Evolutionary conservation across 1,140 invertebrate species (phyloP).

Genomic region (Adoxophyes honmai): DNA sequence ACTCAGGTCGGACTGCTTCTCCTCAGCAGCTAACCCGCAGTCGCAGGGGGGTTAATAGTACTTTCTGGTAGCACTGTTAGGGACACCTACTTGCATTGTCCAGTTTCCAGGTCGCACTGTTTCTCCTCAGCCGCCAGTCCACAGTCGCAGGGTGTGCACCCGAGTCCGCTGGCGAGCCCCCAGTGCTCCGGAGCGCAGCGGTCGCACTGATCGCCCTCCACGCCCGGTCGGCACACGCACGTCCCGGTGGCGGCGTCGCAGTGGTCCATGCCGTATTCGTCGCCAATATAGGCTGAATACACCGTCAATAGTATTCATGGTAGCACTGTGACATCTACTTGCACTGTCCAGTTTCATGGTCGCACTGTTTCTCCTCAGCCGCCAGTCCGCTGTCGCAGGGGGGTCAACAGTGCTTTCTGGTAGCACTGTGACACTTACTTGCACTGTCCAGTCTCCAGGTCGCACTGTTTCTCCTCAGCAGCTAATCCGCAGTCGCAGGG

Average conservation of each 20-base stretch:
- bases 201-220: conserved; percentile 79
- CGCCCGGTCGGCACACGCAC: conserved; percentile 73
- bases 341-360: conserved; percentile 90
- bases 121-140: conserved; percentile 85
- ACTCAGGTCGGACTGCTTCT: conserved; percentile 90
- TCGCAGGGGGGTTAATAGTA: conserved; percentile 90
- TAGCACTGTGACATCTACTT: conserved; percentile 31
- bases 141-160: conserved; percentile 90
- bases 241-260: conserved; percentile 87
- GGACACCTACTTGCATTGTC: conserved; percentile 83
- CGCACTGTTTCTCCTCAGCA: conserved; percentile 89
- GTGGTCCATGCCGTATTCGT: conserved; percentile 83
- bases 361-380: conserved; percentile 89
- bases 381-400: conserved; percentile 90
- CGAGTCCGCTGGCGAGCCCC: conserved; percentile 80
- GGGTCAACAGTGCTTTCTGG: conserved; percentile 88
- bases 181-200: conserved; percentile 23
- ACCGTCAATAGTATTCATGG: too few relatives aligned
- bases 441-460: conserved; percentile 83
- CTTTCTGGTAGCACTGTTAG: too few relatives aligned
- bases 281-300: conserved; percentile 84
- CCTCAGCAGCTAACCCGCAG: conserved; percentile 88
- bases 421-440: too few relatives aligned
- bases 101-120: conserved; percentile 85
- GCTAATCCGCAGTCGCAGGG: conserved; percentile 88